A percentile compares a stretch with the other conserved stretches of the same genome.
These are phyloP conservation scores for Artibeus jamaicensis DNA, from an alignment of 2,797 vertebrate genomes.

Conservation along the genomic window DNA sequence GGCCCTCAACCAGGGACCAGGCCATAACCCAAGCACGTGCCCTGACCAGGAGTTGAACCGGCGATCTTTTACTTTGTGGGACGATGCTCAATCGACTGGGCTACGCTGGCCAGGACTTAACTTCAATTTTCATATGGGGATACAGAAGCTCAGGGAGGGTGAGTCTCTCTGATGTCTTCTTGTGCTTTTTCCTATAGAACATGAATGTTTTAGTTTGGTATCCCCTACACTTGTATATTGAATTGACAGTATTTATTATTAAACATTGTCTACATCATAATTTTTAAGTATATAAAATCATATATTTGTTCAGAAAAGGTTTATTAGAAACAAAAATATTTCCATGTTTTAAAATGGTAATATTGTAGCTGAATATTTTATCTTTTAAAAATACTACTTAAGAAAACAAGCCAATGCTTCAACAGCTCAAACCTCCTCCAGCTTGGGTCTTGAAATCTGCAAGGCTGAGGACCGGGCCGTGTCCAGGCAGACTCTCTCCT, in stretches of 20 bases:
- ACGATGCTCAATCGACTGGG: neutral
- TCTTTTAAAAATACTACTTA: neutral
- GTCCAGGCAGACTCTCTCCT: neutral
- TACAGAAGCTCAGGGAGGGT: neutral
- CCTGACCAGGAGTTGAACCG: neutral
- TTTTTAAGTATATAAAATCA: conserved; percentile 22
- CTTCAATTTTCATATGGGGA: neutral
- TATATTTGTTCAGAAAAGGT: neutral
- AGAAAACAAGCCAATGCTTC: neutral
- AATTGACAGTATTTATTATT: neutral
- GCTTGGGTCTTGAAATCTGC: neutral
- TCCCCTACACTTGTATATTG: neutral
- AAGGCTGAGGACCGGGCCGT: neutral
- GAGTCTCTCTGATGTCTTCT: neutral
- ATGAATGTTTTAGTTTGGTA: neutral
- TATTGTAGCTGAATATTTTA: neutral
- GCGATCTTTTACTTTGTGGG: neutral
- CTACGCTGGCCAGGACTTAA: neutral
- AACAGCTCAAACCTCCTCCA: neutral
- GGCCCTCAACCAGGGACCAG: neutral
- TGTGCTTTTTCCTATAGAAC: neutral
- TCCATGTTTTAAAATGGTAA: neutral
- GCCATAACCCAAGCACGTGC: neutral
- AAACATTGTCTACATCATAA: neutral
- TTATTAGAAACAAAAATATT: neutral